Percentiles rank a stretch among this genome's conserved stretches.
Conservation (phyloP, 2,888 invertebrate species). For the Allygus modestus region DNA sequence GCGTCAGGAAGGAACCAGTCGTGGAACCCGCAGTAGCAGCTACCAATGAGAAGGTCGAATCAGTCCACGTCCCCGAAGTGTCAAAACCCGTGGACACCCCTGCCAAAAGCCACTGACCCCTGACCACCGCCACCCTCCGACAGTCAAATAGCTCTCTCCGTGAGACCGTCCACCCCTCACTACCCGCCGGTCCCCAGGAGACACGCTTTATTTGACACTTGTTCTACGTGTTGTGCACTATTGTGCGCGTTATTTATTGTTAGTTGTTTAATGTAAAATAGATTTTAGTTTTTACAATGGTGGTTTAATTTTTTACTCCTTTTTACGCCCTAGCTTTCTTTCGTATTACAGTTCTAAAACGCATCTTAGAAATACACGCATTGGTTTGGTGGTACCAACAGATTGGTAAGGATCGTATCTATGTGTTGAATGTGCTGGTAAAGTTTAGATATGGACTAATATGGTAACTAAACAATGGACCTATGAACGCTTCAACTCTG, state of each 20-base stretch:
- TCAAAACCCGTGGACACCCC: constrained; percentile 34
- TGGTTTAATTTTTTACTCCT: not conserved
- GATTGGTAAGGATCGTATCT: no score
- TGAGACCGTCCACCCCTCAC: not conserved
- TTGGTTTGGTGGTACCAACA: no score
- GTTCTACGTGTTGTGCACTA: not conserved
- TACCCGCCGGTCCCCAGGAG: constrained; percentile 14
- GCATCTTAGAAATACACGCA: no score
- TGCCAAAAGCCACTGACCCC: constrained; percentile 34
- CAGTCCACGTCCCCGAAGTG: not conserved
- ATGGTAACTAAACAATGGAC: no score
- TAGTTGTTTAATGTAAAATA: constrained; percentile 49
- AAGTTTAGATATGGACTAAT: no score
- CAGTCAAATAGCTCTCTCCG: constrained; percentile 47
- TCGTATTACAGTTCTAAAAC: no score
- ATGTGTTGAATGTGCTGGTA: no score
- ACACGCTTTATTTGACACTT: constrained; percentile 4
- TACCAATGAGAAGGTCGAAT: constrained; percentile 20
- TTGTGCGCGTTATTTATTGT: constrained; percentile 38
- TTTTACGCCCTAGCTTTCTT: not conserved
- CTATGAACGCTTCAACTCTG: no score
- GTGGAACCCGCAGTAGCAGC: constrained; percentile 45
- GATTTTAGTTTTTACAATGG: constrained; percentile 33
- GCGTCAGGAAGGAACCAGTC: constrained; percentile 35
- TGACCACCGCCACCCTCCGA: not conserved